These are phyloP conservation scores for Campoletis raptor DNA, from an alignment of 2,888 invertebrate species.

Conservation along the genomic window DNA sequence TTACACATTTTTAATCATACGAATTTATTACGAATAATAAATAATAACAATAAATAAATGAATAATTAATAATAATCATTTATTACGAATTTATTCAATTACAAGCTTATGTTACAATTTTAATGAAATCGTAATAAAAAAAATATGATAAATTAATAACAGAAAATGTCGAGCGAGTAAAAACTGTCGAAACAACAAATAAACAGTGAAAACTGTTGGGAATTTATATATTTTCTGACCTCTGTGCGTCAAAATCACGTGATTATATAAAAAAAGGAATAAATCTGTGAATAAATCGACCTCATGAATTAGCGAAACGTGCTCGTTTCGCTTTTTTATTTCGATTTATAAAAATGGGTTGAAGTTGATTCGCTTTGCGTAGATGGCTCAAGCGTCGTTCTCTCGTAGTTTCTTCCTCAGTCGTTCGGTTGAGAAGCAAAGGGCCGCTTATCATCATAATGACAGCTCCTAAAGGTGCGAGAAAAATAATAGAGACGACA, in stretches of 20 bases:
- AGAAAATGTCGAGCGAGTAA: background rate
- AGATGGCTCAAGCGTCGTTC: slow-evolving; percentile 67
- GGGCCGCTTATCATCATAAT: slow-evolving; percentile 80
- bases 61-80: too few species aligned
- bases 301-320: slow-evolving; percentile 6
- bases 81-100: too few species aligned
- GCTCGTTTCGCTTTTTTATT: background rate
- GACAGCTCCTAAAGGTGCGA: slow-evolving; percentile 80
- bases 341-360: slow-evolving; percentile 56
- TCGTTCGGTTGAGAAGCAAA: slow-evolving; percentile 75
- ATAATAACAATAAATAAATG: too few species aligned
- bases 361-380: slow-evolving; percentile 63
- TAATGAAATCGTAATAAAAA: background rate
- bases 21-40: too few species aligned
- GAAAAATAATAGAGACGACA: slow-evolving; percentile 77
- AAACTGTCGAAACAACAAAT: background rate
- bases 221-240: background rate
- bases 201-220: background rate
- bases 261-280: background rate
- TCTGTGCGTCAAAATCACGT: background rate
- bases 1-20: background rate
- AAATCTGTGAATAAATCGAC: background rate
- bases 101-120: background rate
- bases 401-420: slow-evolving; percentile 68
- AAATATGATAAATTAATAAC: background rate